Evolutionary conservation across 2,797 vertebrate species (phyloP).

Genomic region (Rhincodon typus): DNA sequence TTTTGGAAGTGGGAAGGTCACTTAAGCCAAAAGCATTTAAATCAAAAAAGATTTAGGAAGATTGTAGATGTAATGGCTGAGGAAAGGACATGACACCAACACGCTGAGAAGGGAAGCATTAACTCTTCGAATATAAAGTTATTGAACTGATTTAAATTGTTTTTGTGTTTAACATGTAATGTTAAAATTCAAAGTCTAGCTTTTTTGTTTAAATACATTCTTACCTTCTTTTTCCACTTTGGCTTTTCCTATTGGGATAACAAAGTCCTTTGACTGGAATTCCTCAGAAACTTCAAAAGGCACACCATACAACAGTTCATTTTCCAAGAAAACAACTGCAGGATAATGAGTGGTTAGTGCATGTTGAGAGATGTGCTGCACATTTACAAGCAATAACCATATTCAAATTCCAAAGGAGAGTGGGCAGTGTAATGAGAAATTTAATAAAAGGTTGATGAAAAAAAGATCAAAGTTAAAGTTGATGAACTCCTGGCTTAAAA

Average conservation of each 20-base stretch:
- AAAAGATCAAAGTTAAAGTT: neutral
- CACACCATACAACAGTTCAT: constrained; percentile 88
- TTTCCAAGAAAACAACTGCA: constrained; percentile 90
- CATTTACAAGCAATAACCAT: neutral
- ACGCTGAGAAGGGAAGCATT: neutral
- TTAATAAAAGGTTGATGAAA: neutral
- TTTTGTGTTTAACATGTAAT: neutral
- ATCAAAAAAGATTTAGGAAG: neutral
- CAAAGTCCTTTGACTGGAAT: constrained; percentile 82
- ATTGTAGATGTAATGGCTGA: neutral
- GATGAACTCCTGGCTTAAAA: neutral
- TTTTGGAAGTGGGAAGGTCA: neutral
- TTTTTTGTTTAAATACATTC: constrained; percentile 21
- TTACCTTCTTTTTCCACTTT: constrained; percentile 88
- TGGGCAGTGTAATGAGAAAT: neutral
- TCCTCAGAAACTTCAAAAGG: constrained; percentile 85
- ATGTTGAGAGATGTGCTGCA: neutral
- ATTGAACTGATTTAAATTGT: neutral
- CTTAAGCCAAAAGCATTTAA: neutral
- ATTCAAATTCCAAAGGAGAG: neutral
- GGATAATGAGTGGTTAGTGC: constrained; percentile 37
- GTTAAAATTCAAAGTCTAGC: neutral
- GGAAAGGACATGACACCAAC: neutral
- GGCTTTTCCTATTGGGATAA: constrained; percentile 89
- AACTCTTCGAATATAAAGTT: neutral